Evolutionary conservation across 1,140 invertebrate species (phyloP), one percentile per base, ranked within the genome.

Genomic region (Drosophila arawakana): DNA sequence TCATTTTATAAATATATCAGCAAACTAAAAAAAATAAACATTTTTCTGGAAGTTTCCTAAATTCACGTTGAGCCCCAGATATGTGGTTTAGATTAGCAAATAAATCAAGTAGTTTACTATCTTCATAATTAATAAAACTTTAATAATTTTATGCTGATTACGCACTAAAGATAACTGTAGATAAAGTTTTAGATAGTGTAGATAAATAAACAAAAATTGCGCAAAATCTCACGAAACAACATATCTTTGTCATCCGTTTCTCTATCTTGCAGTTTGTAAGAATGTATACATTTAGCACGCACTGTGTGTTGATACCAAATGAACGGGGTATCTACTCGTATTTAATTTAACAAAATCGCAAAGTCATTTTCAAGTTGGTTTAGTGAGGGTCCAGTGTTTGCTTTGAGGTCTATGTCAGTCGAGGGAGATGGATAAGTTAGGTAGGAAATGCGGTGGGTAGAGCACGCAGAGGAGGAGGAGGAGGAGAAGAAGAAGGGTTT

Each of bases 351-450:
- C 10, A 44, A 79, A 79, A 79, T 77, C 69, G 70, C 69, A 60
- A 79, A 84, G 70, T 69, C 81, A 85, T 65, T 80, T 57, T 47
- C 61, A 65, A 81, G 79, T 80, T 50, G 49, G 18, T 10, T 50
- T 50, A 50, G 76, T 47, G 15, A 54, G 60, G 60, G 78, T 73
- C 49, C 41, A 10, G 37, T 39, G 25, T 65, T 54, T 54, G 34
- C 30, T 35, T 35, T 54, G 50, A 15, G 50, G 49, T 30, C 10
- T 21, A 18, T 47, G 6, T 6, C 13, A 21, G 44, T 7, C 15
- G 39, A 49, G 13, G 10, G 43, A 37, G 4, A 47, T 6, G 25
- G 25, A 30, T 4, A 5, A 30, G 25, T 30, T 30, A 30, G 25
- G 25, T 30, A 30, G 25, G 25, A 30, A 30, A 30, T 30, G 25